Evolutionary conservation across 2,888 invertebrate genomes (phyloP).

Genomic region (Danaus chrysippus): DNA sequence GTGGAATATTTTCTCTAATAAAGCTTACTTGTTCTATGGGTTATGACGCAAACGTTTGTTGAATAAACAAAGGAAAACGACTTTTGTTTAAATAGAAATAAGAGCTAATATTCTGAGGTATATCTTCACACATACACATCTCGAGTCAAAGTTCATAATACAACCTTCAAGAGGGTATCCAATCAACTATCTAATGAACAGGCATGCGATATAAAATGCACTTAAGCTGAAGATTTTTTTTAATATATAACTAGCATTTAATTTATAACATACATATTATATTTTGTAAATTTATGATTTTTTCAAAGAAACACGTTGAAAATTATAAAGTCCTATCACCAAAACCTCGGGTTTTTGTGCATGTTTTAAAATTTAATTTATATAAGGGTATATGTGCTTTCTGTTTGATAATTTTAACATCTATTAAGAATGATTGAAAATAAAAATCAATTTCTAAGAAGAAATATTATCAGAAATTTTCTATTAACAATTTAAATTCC

Average conservation of each 20-base stretch:
- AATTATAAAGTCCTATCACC: too few relatives aligned
- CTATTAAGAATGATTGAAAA: too few relatives aligned
- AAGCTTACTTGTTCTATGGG: constrained; percentile 24
- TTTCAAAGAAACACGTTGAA: too few relatives aligned
- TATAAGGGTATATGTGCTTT: too few relatives aligned
- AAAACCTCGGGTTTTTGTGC: too few relatives aligned
- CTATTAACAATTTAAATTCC: too few relatives aligned
- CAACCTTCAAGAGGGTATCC: constrained; percentile 63
- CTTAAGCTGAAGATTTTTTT: constrained; percentile 42
- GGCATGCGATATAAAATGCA: constrained; percentile 51
- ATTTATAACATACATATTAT: too few relatives aligned
- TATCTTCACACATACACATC: constrained; percentile 19
- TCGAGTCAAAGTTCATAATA: constrained; percentile 63
- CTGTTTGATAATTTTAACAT: too few relatives aligned
- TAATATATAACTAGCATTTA: constrained; percentile 6
- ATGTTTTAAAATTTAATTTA: too few relatives aligned
- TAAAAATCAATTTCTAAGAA: too few relatives aligned
- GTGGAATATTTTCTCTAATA: constrained; percentile 29
- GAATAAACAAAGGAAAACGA: constrained; percentile 5
- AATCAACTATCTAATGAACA: constrained; percentile 71
- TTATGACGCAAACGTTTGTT: constrained; percentile 25
- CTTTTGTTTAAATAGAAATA: constrained; percentile 8
- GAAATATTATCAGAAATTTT: too few relatives aligned
- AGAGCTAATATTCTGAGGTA: constrained; percentile 9
- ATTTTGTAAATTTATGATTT: too few relatives aligned